These are phyloP conservation scores for Melanerpes aurifrons DNA, from an alignment of 2,113 vertebrate species.

Conservation along the genomic window DNA sequence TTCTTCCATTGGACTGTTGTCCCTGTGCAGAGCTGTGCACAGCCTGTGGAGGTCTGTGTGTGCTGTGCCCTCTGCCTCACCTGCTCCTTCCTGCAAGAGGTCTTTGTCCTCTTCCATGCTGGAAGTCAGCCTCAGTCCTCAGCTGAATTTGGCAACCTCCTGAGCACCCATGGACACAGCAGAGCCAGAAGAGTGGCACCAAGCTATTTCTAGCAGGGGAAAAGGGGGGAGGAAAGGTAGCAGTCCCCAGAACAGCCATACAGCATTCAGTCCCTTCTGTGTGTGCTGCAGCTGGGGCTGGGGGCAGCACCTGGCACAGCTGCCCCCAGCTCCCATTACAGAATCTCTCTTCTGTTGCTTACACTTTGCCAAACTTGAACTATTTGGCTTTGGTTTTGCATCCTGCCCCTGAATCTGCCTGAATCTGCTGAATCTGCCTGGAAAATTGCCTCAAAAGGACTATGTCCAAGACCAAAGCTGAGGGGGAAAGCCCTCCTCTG, in stretches of 20 bases:
- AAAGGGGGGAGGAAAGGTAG: background rate
- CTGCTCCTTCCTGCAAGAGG: background rate
- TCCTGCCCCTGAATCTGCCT: slow-evolving; percentile 22
- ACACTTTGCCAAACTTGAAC: slow-evolving; percentile 23
- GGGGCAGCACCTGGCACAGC: background rate
- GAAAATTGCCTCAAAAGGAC: slow-evolving; percentile 31
- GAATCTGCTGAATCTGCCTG: slow-evolving; percentile 31
- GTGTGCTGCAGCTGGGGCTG: background rate
- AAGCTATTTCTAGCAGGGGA: background rate
- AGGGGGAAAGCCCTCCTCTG: background rate
- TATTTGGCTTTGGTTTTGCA: slow-evolving; percentile 25
- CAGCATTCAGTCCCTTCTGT: background rate
- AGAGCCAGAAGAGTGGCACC: background rate
- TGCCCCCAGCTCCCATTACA: slow-evolving; percentile 31
- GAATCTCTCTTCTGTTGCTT: background rate
- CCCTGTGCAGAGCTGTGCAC: background rate
- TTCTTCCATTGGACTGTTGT: background rate
- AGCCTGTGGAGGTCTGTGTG: background rate
- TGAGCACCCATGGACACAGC: background rate
- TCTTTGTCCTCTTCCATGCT: background rate
- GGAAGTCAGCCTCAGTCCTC: background rate
- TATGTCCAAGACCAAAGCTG: slow-evolving; percentile 32
- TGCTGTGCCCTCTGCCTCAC: background rate
- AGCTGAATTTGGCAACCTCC: background rate
- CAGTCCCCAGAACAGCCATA: slow-evolving; percentile 13